A percentile compares a stretch with the other conserved stretches of the same genome.
phyloP scores from a whole-genome alignment of 2,888 invertebrate species.

The Ecdyonurus torrentis region DNA sequence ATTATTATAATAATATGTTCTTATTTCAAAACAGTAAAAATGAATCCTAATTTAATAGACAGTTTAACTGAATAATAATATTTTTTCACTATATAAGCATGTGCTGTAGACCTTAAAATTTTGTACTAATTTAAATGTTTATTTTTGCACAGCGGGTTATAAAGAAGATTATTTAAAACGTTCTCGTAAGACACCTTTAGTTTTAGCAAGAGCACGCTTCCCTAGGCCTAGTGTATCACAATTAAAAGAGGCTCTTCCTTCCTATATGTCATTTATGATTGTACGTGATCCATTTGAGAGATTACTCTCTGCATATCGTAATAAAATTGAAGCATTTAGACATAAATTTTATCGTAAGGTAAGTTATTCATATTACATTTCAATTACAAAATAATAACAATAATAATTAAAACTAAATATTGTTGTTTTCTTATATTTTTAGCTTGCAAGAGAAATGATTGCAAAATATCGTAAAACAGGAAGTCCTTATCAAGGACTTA shows the following conservation, averaged over 20 bases:
- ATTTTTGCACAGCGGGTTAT: constrained; percentile 12
- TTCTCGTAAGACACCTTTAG: constrained; percentile 12
- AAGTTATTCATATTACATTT: not conserved
- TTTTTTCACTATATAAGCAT: no score
- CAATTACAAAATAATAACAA: not conserved
- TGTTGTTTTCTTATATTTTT: not conserved
- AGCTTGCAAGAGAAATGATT: constrained; percentile 12
- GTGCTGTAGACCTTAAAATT: no score
- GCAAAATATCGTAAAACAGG: constrained; percentile 4
- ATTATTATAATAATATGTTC: no score
- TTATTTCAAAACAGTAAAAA: no score
- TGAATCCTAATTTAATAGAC: no score
- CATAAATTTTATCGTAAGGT: constrained; percentile 13
- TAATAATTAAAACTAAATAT: not conserved
- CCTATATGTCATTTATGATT: constrained; percentile 14
- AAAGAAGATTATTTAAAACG: constrained; percentile 11
- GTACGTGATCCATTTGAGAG: constrained; percentile 16
- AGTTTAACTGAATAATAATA: no score
- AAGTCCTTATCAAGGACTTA: not conserved
- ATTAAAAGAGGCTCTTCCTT: constrained; percentile 12
- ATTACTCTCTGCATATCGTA: constrained; percentile 14
- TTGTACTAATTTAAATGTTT: not conserved
- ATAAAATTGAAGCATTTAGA: constrained; percentile 13
- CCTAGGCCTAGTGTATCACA: constrained; percentile 13
- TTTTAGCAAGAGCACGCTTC: constrained; percentile 13